Base-by-base conservation (phyloP, 2,888 invertebrate genomes). In the Dicyrtomina minuta region DNA sequence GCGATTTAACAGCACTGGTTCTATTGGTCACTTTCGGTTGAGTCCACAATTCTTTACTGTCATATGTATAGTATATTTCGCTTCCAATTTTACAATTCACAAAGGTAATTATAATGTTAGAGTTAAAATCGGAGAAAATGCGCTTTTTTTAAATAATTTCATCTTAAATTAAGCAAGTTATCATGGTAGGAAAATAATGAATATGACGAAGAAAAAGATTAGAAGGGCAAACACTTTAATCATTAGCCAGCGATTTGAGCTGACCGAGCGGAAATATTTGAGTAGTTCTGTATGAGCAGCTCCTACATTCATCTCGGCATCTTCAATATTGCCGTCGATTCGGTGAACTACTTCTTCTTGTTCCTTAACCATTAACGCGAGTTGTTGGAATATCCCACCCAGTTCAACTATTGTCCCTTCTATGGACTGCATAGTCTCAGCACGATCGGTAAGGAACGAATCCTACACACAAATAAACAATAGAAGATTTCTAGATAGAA, bases 391-490 rank as follows among this genome's bases (percentile, higher is more conserved):
- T 81, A 99, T 98, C 13, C 94, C 93, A n/a, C 99, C 99, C 58
- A 99, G 84, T 83, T 99, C 99, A 15, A 98, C 96, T 79, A 99
- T 98, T 20, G 98, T 98, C 62, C 94, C 93, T 83, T 99, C 99
- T 80, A 99, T 99, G 81, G 93, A 96, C 82, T 98, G 96, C 97
- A 99, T 98, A 0, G 98, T 96, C 82, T 96, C 96, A 46, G 96
- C 96, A 79, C 99, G 87, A 80, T 90, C 91, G 80, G 93, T 92
- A 49, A 96, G 87, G 84, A 97, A 98, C 59, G 90, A 87, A 80
- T 96, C 95, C 82, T 85, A 59, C n/a, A 10, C 72, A 66, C 49
- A 64, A 39, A 67, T 66, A 49, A 64, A 44, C 33, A 60, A 69
- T 41, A 22, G 12, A 20, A 4, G 39, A 69, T 65, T 41, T 20